These are phyloP conservation scores for Nomada goodeniana DNA, from an alignment of 2,888 invertebrate genomes.

Conservation along the genomic window DNA sequence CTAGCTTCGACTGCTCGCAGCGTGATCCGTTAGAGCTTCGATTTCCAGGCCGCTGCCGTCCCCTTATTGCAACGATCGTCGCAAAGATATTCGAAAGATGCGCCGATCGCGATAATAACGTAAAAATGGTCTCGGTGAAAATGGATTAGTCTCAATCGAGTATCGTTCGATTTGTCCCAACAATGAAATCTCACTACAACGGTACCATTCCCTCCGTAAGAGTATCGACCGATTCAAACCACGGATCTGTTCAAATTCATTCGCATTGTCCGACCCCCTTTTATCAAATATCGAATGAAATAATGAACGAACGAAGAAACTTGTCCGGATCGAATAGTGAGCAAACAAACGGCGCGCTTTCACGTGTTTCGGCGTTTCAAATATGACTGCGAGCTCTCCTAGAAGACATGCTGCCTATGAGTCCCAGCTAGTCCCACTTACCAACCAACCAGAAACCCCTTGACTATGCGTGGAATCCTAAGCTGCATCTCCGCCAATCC, in stretches of 20 bases:
- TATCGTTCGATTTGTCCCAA: too few species aligned
- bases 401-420: conserved; percentile 83
- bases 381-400: conserved; percentile 83
- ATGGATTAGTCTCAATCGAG: too few species aligned
- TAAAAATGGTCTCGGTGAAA: too few species aligned
- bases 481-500: conserved; percentile 80
- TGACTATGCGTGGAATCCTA: conserved; percentile 81
- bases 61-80: neutral
- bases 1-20: conserved; percentile 11
- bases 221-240: neutral
- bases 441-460: conserved; percentile 83
- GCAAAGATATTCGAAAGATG: too few species aligned
- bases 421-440: conserved; percentile 84
- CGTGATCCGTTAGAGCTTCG: neutral
- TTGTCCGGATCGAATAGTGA: neutral
- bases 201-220: neutral
- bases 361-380: conserved; percentile 79
- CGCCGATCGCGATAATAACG: too few species aligned
- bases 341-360: conserved; percentile 56
- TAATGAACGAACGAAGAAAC: neutral
- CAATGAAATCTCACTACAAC: neutral
- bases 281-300: neutral
- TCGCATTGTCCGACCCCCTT: conserved; percentile 1
- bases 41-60: too few species aligned
- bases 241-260: neutral